Evolutionary conservation across 2,888 invertebrate species (phyloP).

Genomic region (Tethea ocularis): DNA sequence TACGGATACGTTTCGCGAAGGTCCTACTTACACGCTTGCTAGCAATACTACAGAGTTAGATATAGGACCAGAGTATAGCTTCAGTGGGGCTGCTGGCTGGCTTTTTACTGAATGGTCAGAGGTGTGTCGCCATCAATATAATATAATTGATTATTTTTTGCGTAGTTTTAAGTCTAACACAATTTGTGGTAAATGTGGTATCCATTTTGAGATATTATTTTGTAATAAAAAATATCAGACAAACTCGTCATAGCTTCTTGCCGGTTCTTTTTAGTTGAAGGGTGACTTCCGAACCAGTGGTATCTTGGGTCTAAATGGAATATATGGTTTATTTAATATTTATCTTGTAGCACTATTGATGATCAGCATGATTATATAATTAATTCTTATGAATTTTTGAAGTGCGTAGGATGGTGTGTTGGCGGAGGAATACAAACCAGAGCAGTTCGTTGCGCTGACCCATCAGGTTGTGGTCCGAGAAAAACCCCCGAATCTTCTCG

Average conservation of each 20-base stretch:
- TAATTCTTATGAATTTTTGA: constrained; percentile 8
- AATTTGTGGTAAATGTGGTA: too few species aligned
- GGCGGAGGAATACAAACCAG: constrained; percentile 90
- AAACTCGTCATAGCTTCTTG: too few species aligned
- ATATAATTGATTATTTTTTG: too few species aligned
- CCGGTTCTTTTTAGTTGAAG: too few species aligned
- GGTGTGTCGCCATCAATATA: too few species aligned
- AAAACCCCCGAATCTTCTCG: constrained; percentile 84
- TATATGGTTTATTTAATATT: neutral
- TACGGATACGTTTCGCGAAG: constrained; percentile 66
- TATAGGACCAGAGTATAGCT: constrained; percentile 71
- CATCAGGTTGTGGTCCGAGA: constrained; percentile 84
- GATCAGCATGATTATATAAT: neutral
- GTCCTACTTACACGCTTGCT: constrained; percentile 69
- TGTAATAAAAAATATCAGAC: too few species aligned
- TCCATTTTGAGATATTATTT: too few species aligned
- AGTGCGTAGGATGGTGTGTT: constrained; percentile 89
- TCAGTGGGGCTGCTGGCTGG: constrained; percentile 76
- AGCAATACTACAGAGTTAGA: constrained; percentile 64
- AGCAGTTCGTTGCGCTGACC: constrained; percentile 87
- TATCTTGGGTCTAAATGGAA: too few species aligned
- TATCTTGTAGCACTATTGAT: neutral
- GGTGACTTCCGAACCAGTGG: too few species aligned
- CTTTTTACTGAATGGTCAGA: constrained; percentile 84
- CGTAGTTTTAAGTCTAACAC: too few species aligned